Evolutionary conservation across 1,140 invertebrate species (phyloP).

Genomic region (Thaumatotibia leucotreta): DNA sequence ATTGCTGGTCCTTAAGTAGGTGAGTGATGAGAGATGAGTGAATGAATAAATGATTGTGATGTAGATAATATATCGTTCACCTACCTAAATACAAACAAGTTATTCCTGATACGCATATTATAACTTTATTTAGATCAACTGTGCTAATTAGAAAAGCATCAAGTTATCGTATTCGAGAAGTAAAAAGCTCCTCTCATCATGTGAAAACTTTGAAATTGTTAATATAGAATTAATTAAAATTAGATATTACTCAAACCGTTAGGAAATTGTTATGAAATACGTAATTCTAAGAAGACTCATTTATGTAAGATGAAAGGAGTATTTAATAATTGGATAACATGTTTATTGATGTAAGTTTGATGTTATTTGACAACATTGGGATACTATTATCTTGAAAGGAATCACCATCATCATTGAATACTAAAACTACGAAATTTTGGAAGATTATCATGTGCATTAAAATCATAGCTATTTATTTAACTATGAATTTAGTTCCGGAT

Average conservation of each 20-base stretch:
- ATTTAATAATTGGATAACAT: neutral
- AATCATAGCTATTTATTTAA: neutral
- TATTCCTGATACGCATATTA: too few species aligned
- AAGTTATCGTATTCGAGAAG: neutral
- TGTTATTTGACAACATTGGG: neutral
- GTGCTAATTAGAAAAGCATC: neutral
- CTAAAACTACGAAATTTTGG: too few species aligned
- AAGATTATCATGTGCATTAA: too few species aligned
- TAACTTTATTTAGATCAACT: neutral
- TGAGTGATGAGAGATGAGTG: too few species aligned
- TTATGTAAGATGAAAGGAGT: neutral
- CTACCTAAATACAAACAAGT: too few species aligned
- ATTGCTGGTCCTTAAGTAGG: too few species aligned
- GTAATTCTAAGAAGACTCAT: conserved; percentile 36
- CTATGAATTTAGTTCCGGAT: neutral
- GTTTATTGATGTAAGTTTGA: neutral
- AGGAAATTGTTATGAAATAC: conserved; percentile 28
- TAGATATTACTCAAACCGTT: neutral
- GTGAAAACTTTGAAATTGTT: conserved; percentile 1
- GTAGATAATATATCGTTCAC: too few species aligned
- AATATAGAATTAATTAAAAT: conserved; percentile 5
- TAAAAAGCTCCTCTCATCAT: neutral
- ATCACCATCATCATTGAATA: neutral
- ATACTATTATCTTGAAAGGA: neutral
- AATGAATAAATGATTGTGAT: too few species aligned